These are phyloP conservation scores for Aphidius colemani DNA, from an alignment of 2,888 invertebrate species.

Conservation along the genomic window DNA sequence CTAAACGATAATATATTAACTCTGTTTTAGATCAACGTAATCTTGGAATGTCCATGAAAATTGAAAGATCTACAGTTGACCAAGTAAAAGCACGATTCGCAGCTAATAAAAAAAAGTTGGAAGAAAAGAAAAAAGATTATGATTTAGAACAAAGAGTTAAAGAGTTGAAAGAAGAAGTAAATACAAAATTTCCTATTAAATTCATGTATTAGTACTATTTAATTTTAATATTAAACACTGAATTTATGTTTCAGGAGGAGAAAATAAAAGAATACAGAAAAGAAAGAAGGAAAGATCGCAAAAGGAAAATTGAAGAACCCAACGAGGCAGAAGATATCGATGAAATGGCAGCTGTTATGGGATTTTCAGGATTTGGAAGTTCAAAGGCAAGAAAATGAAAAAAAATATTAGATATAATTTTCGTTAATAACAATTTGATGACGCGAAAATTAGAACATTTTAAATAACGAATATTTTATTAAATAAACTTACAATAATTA, in stretches of 20 bases:
- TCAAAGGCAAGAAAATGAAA: constrained; percentile 73
- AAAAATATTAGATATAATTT: constrained; percentile 12
- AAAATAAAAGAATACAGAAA: constrained; percentile 86
- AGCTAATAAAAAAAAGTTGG: constrained; percentile 88
- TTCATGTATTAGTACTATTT: not conserved
- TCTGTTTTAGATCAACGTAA: constrained; percentile 82
- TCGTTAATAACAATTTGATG: not conserved
- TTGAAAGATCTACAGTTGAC: constrained; percentile 91
- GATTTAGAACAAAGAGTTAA: constrained; percentile 88
- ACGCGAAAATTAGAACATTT: not conserved
- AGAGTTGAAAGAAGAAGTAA: constrained; percentile 89
- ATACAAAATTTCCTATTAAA: constrained; percentile 20
- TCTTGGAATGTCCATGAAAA: constrained; percentile 98
- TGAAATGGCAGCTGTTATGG: constrained; percentile 87
- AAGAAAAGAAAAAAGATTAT: constrained; percentile 95
- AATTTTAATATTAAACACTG: constrained; percentile 14
- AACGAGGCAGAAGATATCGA: constrained; percentile 63
- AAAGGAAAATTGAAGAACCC: constrained; percentile 78
- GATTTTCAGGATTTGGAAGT: constrained; percentile 87
- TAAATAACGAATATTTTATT: too few relatives aligned
- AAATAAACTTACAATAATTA: too few relatives aligned
- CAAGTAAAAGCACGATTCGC: constrained; percentile 93
- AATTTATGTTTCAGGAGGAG: constrained; percentile 69
- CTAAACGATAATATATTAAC: constrained; percentile 3
- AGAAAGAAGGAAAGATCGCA: constrained; percentile 87